Evolutionary conservation across 1,140 invertebrate genomes (phyloP).

Genomic region (Sycophaga agraensis): DNA sequence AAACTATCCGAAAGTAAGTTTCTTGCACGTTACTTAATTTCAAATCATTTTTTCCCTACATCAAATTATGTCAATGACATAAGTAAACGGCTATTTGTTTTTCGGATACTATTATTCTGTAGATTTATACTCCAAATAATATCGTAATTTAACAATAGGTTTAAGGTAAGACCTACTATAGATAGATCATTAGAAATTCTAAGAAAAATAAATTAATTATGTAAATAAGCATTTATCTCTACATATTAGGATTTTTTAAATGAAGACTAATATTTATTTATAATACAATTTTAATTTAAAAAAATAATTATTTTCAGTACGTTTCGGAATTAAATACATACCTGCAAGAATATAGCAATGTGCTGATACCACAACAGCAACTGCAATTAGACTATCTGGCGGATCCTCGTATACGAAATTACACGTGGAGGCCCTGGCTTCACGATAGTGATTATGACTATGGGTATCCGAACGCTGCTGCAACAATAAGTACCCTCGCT

Average conservation of each 20-base stretch:
- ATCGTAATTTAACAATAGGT: too few species aligned
- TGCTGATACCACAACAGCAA: constrained; percentile 45
- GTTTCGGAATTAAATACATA: constrained; percentile 45
- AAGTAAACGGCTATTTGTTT: too few species aligned
- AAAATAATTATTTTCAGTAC: neutral
- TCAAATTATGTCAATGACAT: too few species aligned
- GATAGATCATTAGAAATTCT: too few species aligned
- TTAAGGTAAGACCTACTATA: too few species aligned
- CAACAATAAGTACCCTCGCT: constrained; percentile 34
- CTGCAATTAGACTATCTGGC: constrained; percentile 49
- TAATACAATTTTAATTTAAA: neutral
- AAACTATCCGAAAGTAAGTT: constrained; percentile 48
- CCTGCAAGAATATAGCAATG: constrained; percentile 47
- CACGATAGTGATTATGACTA: constrained; percentile 23
- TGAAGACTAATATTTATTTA: too few species aligned
- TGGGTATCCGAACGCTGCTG: constrained; percentile 38
- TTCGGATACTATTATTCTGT: too few species aligned
- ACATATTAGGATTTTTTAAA: too few species aligned
- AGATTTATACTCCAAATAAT: too few species aligned
- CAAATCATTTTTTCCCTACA: too few species aligned
- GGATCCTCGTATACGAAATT: constrained; percentile 54
- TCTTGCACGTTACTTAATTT: neutral
- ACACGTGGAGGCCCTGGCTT: constrained; percentile 57
- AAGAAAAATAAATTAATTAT: too few species aligned
- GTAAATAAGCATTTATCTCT: too few species aligned